Evolutionary conservation across 2,113 vertebrate genomes (phyloP).

Genomic region (Eleginops maclovinus): DNA sequence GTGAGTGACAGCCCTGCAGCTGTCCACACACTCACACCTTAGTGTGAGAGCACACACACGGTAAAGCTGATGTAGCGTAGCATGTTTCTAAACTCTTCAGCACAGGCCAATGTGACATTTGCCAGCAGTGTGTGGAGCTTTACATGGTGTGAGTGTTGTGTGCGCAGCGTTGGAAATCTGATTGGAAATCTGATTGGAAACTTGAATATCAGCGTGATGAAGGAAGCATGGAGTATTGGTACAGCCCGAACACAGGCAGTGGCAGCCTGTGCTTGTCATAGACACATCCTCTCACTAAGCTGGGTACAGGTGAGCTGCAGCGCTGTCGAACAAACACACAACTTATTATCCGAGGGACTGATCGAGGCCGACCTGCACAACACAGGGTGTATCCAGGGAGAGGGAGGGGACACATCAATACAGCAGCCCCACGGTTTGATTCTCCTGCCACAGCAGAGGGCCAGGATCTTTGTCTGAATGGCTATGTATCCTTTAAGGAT

Average conservation of each 20-base stretch:
- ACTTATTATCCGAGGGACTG: not conserved
- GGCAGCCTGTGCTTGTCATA: slow-evolving; percentile 9
- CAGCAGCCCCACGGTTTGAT: too few relatives aligned
- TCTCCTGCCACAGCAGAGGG: too few relatives aligned
- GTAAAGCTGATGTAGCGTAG: too few relatives aligned
- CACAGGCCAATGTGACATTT: slow-evolving; percentile 23
- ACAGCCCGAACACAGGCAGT: not conserved
- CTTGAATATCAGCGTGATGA: too few relatives aligned
- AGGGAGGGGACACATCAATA: too few relatives aligned
- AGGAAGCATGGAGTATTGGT: too few relatives aligned
- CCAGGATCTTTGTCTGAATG: too few relatives aligned
- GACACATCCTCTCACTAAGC: not conserved
- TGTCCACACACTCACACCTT: slow-evolving; percentile 69
- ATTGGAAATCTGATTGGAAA: too few relatives aligned
- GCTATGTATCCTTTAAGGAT: too few relatives aligned
- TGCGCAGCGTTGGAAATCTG: too few relatives aligned
- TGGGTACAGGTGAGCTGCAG: slow-evolving; percentile 8
- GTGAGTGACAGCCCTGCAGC: slow-evolving; percentile 56
- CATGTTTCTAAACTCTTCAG: slow-evolving; percentile 47
- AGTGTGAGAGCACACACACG: slow-evolving; percentile 34
- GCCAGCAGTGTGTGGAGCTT: slow-evolving; percentile 37
- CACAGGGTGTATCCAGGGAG: not conserved
- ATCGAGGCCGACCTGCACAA: not conserved
- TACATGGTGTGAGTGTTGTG: not conserved
- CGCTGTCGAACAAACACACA: not conserved